phyloP scores from a whole-genome alignment of 30 jellyfish, hydroid and myxozoan species.

The Chrysaora quinquecirrha region DNA sequence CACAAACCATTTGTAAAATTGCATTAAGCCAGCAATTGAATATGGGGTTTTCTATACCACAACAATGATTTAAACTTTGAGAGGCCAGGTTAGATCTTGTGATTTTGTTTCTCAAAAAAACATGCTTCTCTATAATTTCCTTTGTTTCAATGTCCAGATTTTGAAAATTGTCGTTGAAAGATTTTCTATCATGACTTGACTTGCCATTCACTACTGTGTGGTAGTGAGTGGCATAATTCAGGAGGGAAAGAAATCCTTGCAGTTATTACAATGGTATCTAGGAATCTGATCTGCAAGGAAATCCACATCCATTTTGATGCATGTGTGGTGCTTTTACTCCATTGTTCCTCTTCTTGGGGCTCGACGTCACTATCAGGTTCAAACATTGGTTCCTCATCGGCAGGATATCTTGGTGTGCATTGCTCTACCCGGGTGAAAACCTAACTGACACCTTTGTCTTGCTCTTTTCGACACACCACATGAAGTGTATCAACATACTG shows the following conservation, averaged over 20 bases:
- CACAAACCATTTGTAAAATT: not conserved
- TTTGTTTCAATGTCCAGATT: too few species aligned
- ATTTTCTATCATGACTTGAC: too few species aligned
- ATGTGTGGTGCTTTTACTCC: not conserved
- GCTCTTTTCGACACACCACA: too few species aligned
- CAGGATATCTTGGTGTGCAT: not conserved
- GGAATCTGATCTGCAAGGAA: not conserved
- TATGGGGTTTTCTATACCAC: not conserved
- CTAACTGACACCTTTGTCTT: not conserved
- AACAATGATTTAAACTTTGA: not conserved
- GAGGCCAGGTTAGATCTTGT: not conserved
- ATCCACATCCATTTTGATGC: not conserved
- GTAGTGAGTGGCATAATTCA: too few species aligned
- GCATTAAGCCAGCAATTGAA: slow-evolving; percentile 12
- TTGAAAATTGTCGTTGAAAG: too few species aligned
- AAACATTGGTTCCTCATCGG: not conserved
- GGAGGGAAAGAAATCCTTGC: too few species aligned
- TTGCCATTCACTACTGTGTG: too few species aligned
- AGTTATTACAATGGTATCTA: not conserved
- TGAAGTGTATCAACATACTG: not conserved
- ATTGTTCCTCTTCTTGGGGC: not conserved
- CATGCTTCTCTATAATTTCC: not conserved
- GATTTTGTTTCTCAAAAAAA: not conserved
- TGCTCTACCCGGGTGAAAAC: not conserved
- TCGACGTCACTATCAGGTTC: not conserved